These are phyloP conservation scores for Caenorhabditis becei DNA, from an alignment of 2,888 invertebrate genomes.

Conservation along the genomic window DNA sequence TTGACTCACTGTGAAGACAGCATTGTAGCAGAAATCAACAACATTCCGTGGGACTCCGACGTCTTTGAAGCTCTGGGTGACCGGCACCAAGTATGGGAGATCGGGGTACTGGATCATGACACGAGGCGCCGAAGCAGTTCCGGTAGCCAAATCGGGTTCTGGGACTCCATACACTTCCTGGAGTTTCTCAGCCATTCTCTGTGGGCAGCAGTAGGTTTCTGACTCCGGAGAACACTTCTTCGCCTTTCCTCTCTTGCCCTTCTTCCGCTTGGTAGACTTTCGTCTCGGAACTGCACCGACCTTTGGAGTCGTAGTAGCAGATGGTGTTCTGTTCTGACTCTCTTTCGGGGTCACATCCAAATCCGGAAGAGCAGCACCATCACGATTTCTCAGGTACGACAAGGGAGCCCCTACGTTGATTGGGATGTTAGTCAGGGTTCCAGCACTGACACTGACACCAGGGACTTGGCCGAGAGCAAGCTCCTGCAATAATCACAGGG, in stretches of 20 bases:
- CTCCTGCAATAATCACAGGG: no score
- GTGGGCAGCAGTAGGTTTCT: background rate
- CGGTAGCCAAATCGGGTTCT: background rate
- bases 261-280: background rate
- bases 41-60: slow-evolving; percentile 19
- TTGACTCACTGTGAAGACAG: slow-evolving; percentile 25
- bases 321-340: background rate
- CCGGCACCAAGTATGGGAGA: slow-evolving; percentile 29
- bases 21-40: slow-evolving; percentile 18
- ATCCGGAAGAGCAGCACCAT: background rate
- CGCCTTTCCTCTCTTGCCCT: background rate
- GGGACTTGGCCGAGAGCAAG: background rate
- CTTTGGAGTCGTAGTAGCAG: background rate
- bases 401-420: background rate
- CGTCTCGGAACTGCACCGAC: background rate
- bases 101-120: slow-evolving; percentile 34
- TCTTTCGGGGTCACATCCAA: background rate
- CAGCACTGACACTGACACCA: background rate
- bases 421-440: background rate
- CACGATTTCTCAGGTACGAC: background rate
- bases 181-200: background rate
- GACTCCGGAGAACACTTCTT: slow-evolving; percentile 7
- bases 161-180: slow-evolving; percentile 11
- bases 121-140: slow-evolving; percentile 1
- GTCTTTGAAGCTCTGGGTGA: slow-evolving; percentile 13